Evolutionary conservation across 2,888 invertebrate genomes (phyloP), one percentile per base, ranked within the genome.

Genomic region (Pteria penguin): DNA sequence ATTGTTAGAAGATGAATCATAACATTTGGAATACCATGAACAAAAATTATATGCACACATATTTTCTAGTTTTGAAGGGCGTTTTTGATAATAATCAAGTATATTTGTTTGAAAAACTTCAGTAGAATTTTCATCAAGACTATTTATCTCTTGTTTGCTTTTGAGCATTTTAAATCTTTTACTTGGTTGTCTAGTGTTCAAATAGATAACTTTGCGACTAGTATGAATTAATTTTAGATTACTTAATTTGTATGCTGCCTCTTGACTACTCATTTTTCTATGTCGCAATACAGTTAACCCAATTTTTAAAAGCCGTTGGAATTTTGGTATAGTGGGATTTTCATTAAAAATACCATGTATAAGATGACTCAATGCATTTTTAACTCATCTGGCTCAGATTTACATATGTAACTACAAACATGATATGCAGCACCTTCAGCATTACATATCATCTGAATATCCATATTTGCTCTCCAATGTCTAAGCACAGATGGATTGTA

Each of bases 381-480:
- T 45, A 80, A 45, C 26, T 77, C 80, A 55, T 78, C 80, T 11
- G 80, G 77, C 57, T 78, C 77, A 22, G 75, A 31, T 54, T 80
- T 80, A 33, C 77, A 80, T 55, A 80, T 27, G 26, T 78, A 80
- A 26, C 62, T 22, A 66, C 75, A 80, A 11, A 80, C 80, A 71
- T 78, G 78, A 65, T 78, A 78, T 26, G 78, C 80, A n/a, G 80
- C 80, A 27, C 71, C 68, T 52, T 79, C 74, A n/a, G 74, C 74
- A 75, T 72, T 69, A 11, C 45, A 31, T 8, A 76, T 72, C 2
- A 70, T 8, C 27, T 79, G 79, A n/a, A 76, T 74, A 31, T 76
- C 79, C 76, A 74, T 76, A 66, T 80, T 80, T 27, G 80, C 80
- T 63, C 74, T 58, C 80, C 80, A 80, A 32, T 78, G 71, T 14